Base-by-base conservation (phyloP, 2,888 invertebrate species). In the Lithosia quadra region DNA sequence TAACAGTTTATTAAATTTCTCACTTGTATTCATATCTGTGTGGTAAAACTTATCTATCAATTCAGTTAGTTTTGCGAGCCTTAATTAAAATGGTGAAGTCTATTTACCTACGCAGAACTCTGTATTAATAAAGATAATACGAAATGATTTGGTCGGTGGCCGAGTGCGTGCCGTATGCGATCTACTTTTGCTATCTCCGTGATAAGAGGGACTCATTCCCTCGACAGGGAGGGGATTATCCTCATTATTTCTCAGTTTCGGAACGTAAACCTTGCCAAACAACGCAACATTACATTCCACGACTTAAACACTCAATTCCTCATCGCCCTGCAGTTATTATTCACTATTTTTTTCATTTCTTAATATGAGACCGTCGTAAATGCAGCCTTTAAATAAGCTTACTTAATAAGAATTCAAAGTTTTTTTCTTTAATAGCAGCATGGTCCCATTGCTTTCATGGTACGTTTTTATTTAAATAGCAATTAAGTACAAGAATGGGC, bases 401-500 rank as follows among this genome's bases (percentile, higher is more conserved):
- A 86, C 85, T 87, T 89, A 88, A 86, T 86, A 86, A 86, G 87
- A 86, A 86, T 83, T 81, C 79, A 76, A 83, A 76, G 74, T 81
- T 84, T 84, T 80, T 88, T 86, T 72, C 73, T 86, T 86, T 84
- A 82, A 84, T 84, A 85, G 87, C 87, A 84, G 77, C 81, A 82
- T 83, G 87, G 86, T 84, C 84, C 85, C 86, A 88, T 90, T 91
- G 88, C 89, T 84, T 91, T 92, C 91, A 91, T 90, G 90, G 92
- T 90, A 86, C 87, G 91, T 92, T 93, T 92, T 93, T 92, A 92
- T 93, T 94, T 93, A 90, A 94, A 93, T 91, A 91, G 91, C 92
- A 93, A 93, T 93, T 94, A 93, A 92, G 87, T 88, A 87, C 90
- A 93, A 93, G 94, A 94, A 94, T 93, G 92, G 93, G 92, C 89